Evolutionary conservation across 1,140 invertebrate genomes (phyloP).

Genomic region (Prorops nasuta): DNA sequence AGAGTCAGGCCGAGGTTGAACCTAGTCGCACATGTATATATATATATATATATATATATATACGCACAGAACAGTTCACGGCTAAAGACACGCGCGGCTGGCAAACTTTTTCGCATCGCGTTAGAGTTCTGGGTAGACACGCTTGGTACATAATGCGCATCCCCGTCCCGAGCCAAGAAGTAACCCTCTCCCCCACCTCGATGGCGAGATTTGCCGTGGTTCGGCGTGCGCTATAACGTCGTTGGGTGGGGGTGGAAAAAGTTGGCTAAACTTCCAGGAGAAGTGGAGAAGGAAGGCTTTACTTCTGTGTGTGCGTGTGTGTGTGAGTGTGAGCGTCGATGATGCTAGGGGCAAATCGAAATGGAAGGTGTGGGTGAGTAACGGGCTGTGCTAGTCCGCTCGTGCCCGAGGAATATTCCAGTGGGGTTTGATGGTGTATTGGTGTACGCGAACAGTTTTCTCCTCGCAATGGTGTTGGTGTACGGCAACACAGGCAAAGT

Average conservation of each 20-base stretch:
- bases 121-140: constrained; percentile 13
- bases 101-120: constrained; percentile 13
- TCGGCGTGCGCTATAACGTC: constrained; percentile 4
- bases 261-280: constrained; percentile 38
- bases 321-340: too few species aligned
- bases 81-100: too few species aligned
- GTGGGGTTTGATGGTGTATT: too few species aligned
- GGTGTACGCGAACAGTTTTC: too few species aligned
- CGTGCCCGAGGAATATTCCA: too few species aligned
- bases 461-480: constrained; percentile 25
- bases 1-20: too few species aligned
- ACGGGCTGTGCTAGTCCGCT: too few species aligned
- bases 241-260: constrained; percentile 32
- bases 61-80: too few species aligned
- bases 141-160: constrained; percentile 17
- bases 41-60: too few species aligned
- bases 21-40: too few species aligned
- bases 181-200: too few species aligned
- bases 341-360: constrained; percentile 22
- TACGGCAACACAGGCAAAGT: constrained; percentile 44
- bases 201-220: constrained; percentile 8
- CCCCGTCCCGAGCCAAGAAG: constrained; percentile 21
- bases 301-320: too few species aligned
- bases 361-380: constrained; percentile 25
- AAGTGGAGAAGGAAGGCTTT: constrained; percentile 28